Percentiles rank a stretch among this genome's conserved stretches.
Evolutionary conservation across 1,140 invertebrate species (phyloP).

Genomic region (Sitodiplosis mosellana): DNA sequence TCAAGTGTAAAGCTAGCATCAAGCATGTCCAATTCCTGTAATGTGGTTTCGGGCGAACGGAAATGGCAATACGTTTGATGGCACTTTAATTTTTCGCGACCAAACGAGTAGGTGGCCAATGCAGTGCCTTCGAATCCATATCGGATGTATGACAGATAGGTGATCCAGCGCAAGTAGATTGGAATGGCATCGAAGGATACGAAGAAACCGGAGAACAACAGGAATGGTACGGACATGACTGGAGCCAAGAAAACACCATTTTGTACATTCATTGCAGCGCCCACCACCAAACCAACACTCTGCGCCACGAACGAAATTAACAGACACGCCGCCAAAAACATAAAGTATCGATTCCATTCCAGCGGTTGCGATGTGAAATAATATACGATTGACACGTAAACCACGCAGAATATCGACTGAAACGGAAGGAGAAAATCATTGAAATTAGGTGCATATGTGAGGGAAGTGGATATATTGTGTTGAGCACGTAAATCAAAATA

Average conservation of each 20-base stretch:
- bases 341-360: conserved; percentile 62
- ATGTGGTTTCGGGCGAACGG: conserved; percentile 67
- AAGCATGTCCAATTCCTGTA: conserved; percentile 76
- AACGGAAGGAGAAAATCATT: conserved; percentile 14
- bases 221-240: conserved; percentile 84
- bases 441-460: too few relatives aligned
- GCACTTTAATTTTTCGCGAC: conserved; percentile 60
- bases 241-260: conserved; percentile 93
- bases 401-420: conserved; percentile 70
- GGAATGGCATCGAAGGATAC: conserved; percentile 94
- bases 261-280: conserved; percentile 82
- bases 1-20: conserved; percentile 58
- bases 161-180: conserved; percentile 85
- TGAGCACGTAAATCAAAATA: too few relatives aligned
- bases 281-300: conserved; percentile 85
- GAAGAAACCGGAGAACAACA: conserved; percentile 92
- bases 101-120: conserved; percentile 81
- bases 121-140: conserved; percentile 91
- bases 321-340: conserved; percentile 76
- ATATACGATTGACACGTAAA: conserved; percentile 89
- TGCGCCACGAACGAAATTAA: conserved; percentile 90
- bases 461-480: too few relatives aligned
- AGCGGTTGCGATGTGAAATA: conserved; percentile 85
- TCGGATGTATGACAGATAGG: conserved; percentile 80
- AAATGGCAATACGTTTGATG: conserved; percentile 73